Conservation (phyloP, 2,888 invertebrate genomes). For the Netelia melanura region DNA sequence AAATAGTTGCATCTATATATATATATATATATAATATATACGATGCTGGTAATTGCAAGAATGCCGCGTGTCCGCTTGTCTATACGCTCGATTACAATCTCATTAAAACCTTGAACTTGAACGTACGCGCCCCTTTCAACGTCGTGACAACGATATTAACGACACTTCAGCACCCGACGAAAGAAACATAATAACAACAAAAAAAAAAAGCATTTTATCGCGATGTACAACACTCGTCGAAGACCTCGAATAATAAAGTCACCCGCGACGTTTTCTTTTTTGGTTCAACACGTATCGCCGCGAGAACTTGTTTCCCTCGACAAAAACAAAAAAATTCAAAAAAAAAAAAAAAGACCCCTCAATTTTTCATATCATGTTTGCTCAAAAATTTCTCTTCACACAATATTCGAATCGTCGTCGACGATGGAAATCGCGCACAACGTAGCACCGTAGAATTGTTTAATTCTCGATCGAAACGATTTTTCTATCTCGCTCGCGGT, state of each 20-base stretch:
- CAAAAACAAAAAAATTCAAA: not conserved
- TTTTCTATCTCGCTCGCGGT: conserved; percentile 7
- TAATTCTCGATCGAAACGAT: not conserved
- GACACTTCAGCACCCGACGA: conserved; percentile 1
- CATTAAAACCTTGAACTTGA: conserved; percentile 73
- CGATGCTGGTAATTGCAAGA: conserved; percentile 43
- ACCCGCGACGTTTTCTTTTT: conserved; percentile 11
- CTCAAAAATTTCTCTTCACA: not conserved
- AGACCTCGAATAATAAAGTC: not conserved
- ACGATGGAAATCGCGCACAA: conserved; percentile 50
- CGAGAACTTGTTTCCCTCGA: too few species aligned
- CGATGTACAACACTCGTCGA: not conserved
- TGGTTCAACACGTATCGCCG: not conserved
- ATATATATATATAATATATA: conserved; percentile 2
- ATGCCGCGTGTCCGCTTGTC: conserved; percentile 47
- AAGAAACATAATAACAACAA: too few species aligned
- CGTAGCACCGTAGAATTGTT: conserved; percentile 46
- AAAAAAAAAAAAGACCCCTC: too few species aligned
- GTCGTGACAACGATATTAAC: not conserved
- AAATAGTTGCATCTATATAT: not conserved
- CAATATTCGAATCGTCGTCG: conserved; percentile 20
- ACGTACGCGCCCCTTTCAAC: conserved; percentile 50
- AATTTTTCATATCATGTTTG: too few species aligned
- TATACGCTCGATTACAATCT: conserved; percentile 41
- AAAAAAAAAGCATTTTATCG: not conserved